phyloP scores from a whole-genome alignment of 2,888 invertebrate species.

The Calameuta pallipes region DNA sequence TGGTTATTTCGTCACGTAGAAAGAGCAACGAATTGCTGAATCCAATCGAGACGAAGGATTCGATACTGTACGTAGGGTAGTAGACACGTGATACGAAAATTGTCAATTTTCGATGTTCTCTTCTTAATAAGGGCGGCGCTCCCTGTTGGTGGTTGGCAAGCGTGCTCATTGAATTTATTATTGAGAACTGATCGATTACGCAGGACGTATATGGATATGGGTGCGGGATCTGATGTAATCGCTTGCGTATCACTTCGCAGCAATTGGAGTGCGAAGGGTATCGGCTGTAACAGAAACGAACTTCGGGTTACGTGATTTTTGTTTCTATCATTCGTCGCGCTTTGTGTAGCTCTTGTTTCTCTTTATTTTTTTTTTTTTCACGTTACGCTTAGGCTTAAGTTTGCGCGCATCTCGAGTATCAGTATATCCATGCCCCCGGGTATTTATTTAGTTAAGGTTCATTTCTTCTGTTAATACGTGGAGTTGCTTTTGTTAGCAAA shows the following conservation, averaged over 20 bases:
- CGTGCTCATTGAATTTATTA: conserved; percentile 8
- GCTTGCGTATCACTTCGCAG: conserved; percentile 29
- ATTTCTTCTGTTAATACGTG: background rate
- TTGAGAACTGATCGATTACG: conserved; percentile 22
- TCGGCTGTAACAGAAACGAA: background rate
- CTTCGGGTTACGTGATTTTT: conserved; percentile 31
- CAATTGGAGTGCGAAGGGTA: conserved; percentile 52
- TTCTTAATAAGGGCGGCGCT: background rate
- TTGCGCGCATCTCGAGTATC: background rate
- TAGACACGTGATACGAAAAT: background rate
- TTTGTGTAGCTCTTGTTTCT: background rate
- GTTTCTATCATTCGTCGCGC: conserved; percentile 14
- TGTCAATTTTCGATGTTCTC: background rate
- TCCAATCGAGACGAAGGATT: background rate
- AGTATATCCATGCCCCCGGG: background rate
- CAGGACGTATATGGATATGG: conserved; percentile 31
- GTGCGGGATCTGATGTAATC: conserved; percentile 41
- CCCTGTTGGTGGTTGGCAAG: background rate
- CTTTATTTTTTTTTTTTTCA: background rate
- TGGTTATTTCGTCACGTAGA: background rate
- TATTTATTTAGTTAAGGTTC: background rate
- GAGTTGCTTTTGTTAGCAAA: background rate
- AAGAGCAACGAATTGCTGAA: background rate
- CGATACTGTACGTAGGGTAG: background rate
- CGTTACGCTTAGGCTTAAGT: background rate